Base-by-base conservation (phyloP, 2,888 invertebrate genomes). In the Caenorhabditis becei region DNA sequence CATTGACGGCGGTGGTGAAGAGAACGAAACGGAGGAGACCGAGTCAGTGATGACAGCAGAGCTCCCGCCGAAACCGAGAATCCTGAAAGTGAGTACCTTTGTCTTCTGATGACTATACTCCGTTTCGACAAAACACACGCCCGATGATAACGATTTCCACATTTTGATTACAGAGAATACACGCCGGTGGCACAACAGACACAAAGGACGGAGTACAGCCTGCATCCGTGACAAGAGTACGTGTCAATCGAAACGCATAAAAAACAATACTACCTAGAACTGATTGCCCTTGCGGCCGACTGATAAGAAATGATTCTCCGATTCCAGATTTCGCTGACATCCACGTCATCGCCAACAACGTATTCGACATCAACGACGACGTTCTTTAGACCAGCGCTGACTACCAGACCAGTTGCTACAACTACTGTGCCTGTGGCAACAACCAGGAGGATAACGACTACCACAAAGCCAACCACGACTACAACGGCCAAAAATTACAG, bases 401-500 rank as follows among this genome's bases (percentile, higher is more conserved):
- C 72, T 37, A 74, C 58, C 44, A 74, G 75, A 75, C 75, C 75
- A 44, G 66, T 66, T 66, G 61, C 44, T 54, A 63, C 72, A 51
- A 72, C 77, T 61, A 77, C 67, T 58, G 32, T n/a, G 37, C 47
- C 67, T 16, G 75, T 77, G 14, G 66, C 62, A 16, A 63, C 77
- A n/a, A 67, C 66, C 53, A 61, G 67, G 37, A 58, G 65, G 58
- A 75, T 70, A 41, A 78, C 80, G 47, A 75, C 80, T 20, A 69
- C 70, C 18, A 63, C 75, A 0, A 80, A 70, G 53, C 69, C 82
- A 20, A 82, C 80, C 20, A 71, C 61, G 24, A 75, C 86, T 2
- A 85, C 83, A 32, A 84, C 86, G 20, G 65, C 80, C 11, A 84
- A 81, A 59, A 90, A 90, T 75, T 88, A 82, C 67, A 70, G 90